A percentile compares a stretch with the other conserved stretches of the same genome.
These are phyloP conservation scores for Acanthochromis polyacanthus DNA, from an alignment of 2,113 vertebrate genomes.

Conservation along the genomic window DNA sequence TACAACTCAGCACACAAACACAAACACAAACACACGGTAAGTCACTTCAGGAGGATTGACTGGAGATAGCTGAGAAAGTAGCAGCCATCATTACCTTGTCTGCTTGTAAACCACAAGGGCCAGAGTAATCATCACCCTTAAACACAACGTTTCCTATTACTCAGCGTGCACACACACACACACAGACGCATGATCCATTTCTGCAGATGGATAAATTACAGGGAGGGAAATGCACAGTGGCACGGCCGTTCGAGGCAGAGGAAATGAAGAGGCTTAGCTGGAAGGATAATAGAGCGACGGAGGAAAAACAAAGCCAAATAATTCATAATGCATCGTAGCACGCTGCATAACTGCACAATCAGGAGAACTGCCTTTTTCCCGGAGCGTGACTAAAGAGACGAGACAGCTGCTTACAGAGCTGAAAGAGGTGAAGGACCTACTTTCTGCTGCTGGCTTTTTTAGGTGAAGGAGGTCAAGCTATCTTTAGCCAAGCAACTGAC, in stretches of 20 bases:
- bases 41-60: constrained; percentile 51
- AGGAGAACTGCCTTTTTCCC: constrained; percentile 51
- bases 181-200: constrained; percentile 50
- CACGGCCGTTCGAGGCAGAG: constrained; percentile 47
- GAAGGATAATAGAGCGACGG: constrained; percentile 59
- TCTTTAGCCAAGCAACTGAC: constrained; percentile 19
- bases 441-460: constrained; percentile 25
- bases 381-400: constrained; percentile 48
- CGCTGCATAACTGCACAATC: constrained; percentile 67
- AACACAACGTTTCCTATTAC: constrained; percentile 70
- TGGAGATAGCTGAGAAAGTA: constrained; percentile 61
- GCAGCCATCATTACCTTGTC: constrained; percentile 63
- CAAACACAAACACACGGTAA: constrained; percentile 23
- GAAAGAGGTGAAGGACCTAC: constrained; percentile 39
- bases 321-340: constrained; percentile 66
- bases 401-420: constrained; percentile 37
- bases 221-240: constrained; percentile 63
- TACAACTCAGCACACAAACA: constrained; percentile 25
- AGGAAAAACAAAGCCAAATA: constrained; percentile 67
- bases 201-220: constrained; percentile 75
- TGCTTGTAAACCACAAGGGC: constrained; percentile 69
- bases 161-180: constrained; percentile 18
- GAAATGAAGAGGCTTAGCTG: constrained; percentile 73
- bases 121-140: constrained; percentile 68
- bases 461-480: constrained; percentile 21